A percentile compares a stretch with the other conserved stretches of the same genome.
phyloP scores from a whole-genome alignment of 2,113 vertebrate species.

The Harpagus bidentatus region DNA sequence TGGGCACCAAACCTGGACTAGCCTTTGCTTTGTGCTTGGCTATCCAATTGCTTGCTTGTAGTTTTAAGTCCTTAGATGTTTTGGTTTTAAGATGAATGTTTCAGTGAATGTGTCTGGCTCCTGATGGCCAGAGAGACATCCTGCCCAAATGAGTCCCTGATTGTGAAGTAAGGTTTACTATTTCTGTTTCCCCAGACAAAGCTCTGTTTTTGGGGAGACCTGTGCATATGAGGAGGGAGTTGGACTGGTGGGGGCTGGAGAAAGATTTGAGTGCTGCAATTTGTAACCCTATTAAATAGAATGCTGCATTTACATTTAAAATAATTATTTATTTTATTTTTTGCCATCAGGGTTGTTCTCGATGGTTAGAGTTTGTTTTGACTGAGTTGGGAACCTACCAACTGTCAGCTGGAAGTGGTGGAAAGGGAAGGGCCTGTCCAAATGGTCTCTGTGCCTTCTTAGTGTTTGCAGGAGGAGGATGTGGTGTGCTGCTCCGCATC shows the following conservation, averaged over 20 bases:
- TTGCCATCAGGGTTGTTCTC: background rate
- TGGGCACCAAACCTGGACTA: background rate
- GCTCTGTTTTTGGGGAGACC: background rate
- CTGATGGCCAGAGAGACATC: background rate
- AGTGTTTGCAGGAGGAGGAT: background rate
- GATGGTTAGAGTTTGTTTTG: background rate
- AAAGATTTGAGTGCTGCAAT: background rate
- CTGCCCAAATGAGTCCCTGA: background rate
- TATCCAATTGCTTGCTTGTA: constrained; percentile 52
- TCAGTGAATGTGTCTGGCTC: background rate
- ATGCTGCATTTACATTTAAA: background rate
- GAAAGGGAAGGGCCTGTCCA: background rate
- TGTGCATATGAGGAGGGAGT: background rate
- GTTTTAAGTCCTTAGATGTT: constrained; percentile 7
- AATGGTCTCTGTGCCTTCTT: background rate
- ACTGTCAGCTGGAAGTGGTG: background rate
- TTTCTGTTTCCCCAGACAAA: background rate
- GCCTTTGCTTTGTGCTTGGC: constrained; percentile 33
- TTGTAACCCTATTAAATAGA: background rate
- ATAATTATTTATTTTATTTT: background rate
- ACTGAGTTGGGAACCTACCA: background rate
- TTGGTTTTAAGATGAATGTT: background rate
- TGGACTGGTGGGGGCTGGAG: background rate
- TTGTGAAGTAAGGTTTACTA: background rate
- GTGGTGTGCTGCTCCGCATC: background rate